Evolutionary conservation across 1,140 invertebrate species (phyloP).

Genomic region (Neodiprion fabricii): DNA sequence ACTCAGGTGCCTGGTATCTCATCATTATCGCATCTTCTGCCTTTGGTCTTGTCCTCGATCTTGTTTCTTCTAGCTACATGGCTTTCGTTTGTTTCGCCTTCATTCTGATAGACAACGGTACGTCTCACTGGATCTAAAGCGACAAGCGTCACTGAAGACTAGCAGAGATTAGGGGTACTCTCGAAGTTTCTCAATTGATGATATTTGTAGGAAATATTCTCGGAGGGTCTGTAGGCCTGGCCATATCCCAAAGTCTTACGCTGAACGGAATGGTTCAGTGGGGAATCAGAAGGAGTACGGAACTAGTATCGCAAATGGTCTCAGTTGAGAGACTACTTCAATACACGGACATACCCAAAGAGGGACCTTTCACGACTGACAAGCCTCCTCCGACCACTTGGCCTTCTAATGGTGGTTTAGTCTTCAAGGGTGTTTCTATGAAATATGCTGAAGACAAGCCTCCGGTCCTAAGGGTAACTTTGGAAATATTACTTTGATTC

Average conservation of each 20-base stretch:
- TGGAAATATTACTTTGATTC: no score
- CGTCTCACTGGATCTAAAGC: neutral
- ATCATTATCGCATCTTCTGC: slow-evolving; percentile 64
- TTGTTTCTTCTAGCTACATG: slow-evolving; percentile 41
- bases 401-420: slow-evolving; percentile 53
- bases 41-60: slow-evolving; percentile 58
- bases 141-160: neutral
- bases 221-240: slow-evolving; percentile 77
- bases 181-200: neutral
- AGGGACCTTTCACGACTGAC: slow-evolving; percentile 55
- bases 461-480: slow-evolving; percentile 69
- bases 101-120: slow-evolving; percentile 51
- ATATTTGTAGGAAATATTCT: slow-evolving; percentile 40
- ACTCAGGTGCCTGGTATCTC: slow-evolving; percentile 70
- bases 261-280: slow-evolving; percentile 85
- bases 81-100: slow-evolving; percentile 51
- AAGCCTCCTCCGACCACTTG: slow-evolving; percentile 54
- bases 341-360: slow-evolving; percentile 72
- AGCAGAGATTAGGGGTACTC: neutral
- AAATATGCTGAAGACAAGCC: slow-evolving; percentile 69
- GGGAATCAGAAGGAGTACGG: slow-evolving; percentile 78
- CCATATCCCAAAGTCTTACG: slow-evolving; percentile 82
- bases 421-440: slow-evolving; percentile 70
- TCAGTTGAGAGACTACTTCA: slow-evolving; percentile 81
- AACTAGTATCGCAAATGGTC: slow-evolving; percentile 80